Percentiles rank a stretch among this genome's conserved stretches.
Conservation (phyloP, 2,797 vertebrate genomes). For the Balearica regulorum region DNA sequence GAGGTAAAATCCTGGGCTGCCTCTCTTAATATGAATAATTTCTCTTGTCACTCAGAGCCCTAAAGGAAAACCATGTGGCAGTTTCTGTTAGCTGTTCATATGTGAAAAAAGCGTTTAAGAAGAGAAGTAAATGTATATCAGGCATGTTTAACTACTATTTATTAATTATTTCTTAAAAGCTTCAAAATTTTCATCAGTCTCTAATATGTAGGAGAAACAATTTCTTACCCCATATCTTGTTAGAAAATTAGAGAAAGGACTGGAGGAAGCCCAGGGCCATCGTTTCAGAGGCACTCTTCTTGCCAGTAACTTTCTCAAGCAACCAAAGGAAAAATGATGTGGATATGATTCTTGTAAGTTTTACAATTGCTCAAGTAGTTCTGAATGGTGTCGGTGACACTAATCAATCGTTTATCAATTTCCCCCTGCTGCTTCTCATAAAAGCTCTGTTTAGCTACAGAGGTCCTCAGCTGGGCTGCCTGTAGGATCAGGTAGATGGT, state of each 20-base stretch:
- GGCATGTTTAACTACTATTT: not conserved
- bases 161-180: not conserved
- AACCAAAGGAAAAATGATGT: not conserved
- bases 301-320: not conserved
- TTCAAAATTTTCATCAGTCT: not conserved
- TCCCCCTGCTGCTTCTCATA: not conserved
- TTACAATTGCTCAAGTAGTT: not conserved
- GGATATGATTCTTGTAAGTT: not conserved
- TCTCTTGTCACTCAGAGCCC: conserved; percentile 18
- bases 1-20: conserved; percentile 1
- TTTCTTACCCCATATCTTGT: not conserved
- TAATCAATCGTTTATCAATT: not conserved
- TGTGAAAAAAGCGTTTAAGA: not conserved
- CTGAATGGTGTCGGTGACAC: not conserved
- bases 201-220: not conserved
- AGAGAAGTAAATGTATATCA: not conserved
- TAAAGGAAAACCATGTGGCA: not conserved
- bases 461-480: not conserved
- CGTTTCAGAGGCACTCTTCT: not conserved
- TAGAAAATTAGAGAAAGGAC: not conserved
- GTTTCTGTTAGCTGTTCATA: not conserved
- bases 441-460: not conserved
- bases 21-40: not conserved
- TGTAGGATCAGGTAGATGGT: not conserved
- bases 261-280: not conserved